Conservation (phyloP, 2,888 invertebrate genomes). For the Harmothoe impar region DNA sequence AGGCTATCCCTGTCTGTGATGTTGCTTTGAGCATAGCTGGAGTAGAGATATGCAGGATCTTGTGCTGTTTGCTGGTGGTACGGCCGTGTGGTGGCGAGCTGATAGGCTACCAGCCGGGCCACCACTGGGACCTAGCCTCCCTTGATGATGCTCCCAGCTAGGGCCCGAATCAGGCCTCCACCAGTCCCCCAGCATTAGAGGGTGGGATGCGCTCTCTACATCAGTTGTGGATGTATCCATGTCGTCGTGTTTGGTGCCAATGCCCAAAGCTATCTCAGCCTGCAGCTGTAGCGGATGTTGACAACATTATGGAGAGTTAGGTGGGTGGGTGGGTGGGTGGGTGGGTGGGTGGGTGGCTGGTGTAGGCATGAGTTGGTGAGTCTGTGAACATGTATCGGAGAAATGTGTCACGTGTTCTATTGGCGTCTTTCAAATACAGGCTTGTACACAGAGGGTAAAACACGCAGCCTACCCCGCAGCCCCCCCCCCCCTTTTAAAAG, state of each 20-base stretch:
- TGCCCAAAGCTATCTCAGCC: neutral
- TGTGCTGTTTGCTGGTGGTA: neutral
- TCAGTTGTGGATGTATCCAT: neutral
- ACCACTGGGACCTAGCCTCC: neutral
- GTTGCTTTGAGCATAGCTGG: neutral
- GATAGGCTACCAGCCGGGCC: neutral
- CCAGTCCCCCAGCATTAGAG: neutral
- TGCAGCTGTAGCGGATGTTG: neutral
- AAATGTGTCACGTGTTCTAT: too few species aligned
- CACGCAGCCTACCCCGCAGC: too few species aligned
- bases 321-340: too few species aligned
- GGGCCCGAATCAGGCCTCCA: neutral
- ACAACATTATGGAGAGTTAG: too few species aligned
- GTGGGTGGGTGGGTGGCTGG: too few species aligned
- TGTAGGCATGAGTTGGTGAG: too few species aligned
- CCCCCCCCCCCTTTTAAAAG: too few species aligned
- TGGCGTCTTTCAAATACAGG: too few species aligned
- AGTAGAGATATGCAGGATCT: neutral
- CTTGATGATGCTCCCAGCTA: slow-evolving; percentile 23
- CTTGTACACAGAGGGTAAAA: too few species aligned
- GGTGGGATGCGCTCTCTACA: neutral
- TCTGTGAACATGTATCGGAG: too few species aligned
- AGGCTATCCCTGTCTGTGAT: neutral
- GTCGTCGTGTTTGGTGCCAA: neutral
- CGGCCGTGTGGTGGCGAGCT: neutral